Conservation (phyloP, 2,797 vertebrate species). For the Gallinago nigripennis region DNA sequence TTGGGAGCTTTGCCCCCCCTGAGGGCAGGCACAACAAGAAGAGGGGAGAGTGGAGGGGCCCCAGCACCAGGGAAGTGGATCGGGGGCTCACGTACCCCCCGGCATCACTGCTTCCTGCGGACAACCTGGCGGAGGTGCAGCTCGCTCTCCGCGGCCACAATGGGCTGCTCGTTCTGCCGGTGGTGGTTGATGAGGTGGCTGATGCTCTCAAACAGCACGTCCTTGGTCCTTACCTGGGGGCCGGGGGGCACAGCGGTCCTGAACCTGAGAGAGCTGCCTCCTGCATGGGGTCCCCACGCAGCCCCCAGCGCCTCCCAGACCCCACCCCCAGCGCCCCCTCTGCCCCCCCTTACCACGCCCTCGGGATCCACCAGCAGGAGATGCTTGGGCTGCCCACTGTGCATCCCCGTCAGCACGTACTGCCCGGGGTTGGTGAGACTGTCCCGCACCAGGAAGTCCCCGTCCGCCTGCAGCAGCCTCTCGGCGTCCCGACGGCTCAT, state of each 20-base stretch:
- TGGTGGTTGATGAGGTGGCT: slow-evolving; percentile 95
- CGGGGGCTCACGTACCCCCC: fast-evolving
- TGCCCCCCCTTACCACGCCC: slow-evolving; percentile 89
- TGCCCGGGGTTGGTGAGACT: slow-evolving; percentile 95
- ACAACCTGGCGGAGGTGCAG: slow-evolving; percentile 93
- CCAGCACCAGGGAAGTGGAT: neutral
- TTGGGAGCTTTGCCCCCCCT: neutral
- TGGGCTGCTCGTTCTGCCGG: slow-evolving; percentile 91
- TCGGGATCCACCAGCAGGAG: slow-evolving; percentile 95
- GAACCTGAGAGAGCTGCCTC: neutral
- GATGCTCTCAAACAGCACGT: slow-evolving; percentile 96
- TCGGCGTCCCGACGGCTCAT: slow-evolving; percentile 94
- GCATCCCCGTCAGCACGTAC: slow-evolving; percentile 96
- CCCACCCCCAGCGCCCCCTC: neutral
- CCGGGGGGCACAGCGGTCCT: fast-evolving
- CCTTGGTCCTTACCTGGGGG: slow-evolving; percentile 92
- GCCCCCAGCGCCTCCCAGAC: neutral
- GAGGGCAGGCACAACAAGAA: neutral
- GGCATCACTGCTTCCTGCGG: slow-evolving; percentile 82
- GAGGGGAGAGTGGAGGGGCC: neutral
- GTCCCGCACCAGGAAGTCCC: slow-evolving; percentile 94
- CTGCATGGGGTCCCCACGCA: fast-evolving
- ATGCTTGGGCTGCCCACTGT: slow-evolving; percentile 92
- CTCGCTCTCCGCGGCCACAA: slow-evolving; percentile 93
- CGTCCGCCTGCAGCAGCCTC: slow-evolving; percentile 87